Percentiles rank a stretch among this genome's conserved stretches.
Conservation (phyloP, 2,888 invertebrate species). For the Andrena marginata region DNA sequence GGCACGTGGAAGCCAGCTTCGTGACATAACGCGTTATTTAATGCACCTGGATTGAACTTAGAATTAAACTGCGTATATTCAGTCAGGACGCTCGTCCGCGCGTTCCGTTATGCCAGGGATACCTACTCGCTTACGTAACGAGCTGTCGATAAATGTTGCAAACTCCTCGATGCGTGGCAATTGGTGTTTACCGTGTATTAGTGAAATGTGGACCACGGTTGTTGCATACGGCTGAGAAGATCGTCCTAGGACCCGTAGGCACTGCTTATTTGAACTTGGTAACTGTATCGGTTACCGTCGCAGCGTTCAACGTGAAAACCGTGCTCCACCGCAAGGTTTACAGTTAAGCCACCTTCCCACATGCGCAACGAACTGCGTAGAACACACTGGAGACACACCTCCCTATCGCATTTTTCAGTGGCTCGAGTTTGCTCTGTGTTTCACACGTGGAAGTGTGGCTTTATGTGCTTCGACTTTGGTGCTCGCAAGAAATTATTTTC, state of each 20-base stretch:
- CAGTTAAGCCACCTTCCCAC: neutral
- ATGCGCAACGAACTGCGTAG: neutral
- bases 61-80: conserved; percentile 23
- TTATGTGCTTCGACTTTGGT: neutral
- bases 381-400: neutral
- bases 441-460: neutral
- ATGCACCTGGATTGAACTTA: conserved; percentile 33
- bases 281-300: conserved; percentile 17
- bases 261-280: conserved; percentile 16
- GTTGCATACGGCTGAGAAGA: neutral
- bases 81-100: neutral
- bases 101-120: conserved; percentile 27
- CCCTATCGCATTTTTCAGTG: neutral
- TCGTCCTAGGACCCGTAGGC: neutral
- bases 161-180: conserved; percentile 9
- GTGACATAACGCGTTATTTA: conserved; percentile 50
- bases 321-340: neutral
- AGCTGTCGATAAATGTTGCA: conserved; percentile 22
- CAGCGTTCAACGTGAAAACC: neutral
- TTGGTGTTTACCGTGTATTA: neutral
- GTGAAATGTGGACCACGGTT: conserved; percentile 22
- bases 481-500: neutral
- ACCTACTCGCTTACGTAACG: conserved; percentile 33
- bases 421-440: neutral
- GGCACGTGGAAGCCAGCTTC: conserved; percentile 31